A percentile compares a stretch with the other conserved stretches of the same genome.
Conservation (phyloP, 1,140 invertebrate species). For the Drosophila triauraria region DNA sequence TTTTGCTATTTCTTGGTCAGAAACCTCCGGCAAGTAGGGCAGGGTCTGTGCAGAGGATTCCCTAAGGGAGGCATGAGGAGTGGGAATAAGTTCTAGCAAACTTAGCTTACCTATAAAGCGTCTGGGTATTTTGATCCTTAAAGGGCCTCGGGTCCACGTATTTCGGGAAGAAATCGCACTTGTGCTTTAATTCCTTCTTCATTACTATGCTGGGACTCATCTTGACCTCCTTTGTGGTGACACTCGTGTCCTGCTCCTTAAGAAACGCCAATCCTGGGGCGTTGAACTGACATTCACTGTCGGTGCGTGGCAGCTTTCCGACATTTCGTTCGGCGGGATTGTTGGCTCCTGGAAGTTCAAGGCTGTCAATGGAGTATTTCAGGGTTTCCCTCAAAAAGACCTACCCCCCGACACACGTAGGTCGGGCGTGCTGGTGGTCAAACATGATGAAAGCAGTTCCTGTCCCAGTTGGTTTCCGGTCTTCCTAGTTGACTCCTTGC, state of each 20-base stretch:
- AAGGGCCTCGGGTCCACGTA: constrained; percentile 38
- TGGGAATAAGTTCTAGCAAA: not conserved
- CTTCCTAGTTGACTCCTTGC: constrained; percentile 13
- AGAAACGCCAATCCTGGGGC: constrained; percentile 59
- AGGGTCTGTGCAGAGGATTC: constrained; percentile 91
- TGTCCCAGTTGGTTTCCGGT: constrained; percentile 18
- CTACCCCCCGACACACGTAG: constrained; percentile 41
- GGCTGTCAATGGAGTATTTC: not conserved
- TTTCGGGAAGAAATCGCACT: constrained; percentile 61
- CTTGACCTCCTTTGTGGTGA: constrained; percentile 53
- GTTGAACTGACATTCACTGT: constrained; percentile 63
- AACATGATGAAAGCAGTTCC: constrained; percentile 50
- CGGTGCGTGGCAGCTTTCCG: constrained; percentile 54
- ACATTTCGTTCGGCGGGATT: constrained; percentile 54
- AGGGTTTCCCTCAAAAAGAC: not conserved
- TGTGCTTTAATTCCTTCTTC: constrained; percentile 41
- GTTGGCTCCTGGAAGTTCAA: constrained; percentile 44
- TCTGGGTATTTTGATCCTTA: constrained; percentile 68
- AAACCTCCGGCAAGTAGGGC: constrained; percentile 88
- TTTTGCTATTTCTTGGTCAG: constrained; percentile 62
- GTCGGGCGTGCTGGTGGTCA: constrained; percentile 42
- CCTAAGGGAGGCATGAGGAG: constrained; percentile 27
- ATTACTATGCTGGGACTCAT: constrained; percentile 28
- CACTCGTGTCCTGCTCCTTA: constrained; percentile 15
- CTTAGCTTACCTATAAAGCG: constrained; percentile 64